Evolutionary conservation across 2,113 vertebrate species (phyloP).

Genomic region (Eubucco bourcierii): DNA sequence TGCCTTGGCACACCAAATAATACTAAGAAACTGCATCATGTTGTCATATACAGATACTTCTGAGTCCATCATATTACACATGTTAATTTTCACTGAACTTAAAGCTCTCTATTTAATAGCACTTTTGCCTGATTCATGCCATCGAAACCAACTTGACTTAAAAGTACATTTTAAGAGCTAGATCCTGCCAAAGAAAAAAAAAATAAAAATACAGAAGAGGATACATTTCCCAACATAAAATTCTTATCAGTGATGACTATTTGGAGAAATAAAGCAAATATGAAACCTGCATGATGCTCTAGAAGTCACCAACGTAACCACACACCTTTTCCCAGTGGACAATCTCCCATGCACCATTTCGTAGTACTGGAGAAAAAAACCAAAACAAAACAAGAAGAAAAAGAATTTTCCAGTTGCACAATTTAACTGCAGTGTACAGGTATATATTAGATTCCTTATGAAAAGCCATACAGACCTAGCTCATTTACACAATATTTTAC

Average conservation of each 20-base stretch:
- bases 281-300: background rate
- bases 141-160: background rate
- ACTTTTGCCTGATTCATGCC: background rate
- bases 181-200: background rate
- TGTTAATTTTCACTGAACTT: background rate
- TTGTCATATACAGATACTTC: background rate
- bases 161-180: background rate
- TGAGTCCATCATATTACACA: background rate
- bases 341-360: constrained; percentile 98
- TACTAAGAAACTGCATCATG: background rate
- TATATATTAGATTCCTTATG: background rate
- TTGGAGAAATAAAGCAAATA: background rate
- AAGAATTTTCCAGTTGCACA: background rate
- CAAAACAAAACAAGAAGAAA: background rate
- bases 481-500: background rate
- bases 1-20: background rate
- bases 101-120: background rate
- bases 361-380: constrained; percentile 80
- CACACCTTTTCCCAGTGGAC: constrained; percentile 99
- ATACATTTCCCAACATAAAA: background rate
- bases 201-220: background rate
- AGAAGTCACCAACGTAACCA: background rate
- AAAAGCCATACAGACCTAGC: background rate
- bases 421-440: background rate
- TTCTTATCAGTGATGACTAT: background rate